phyloP scores from a whole-genome alignment of 1,140 invertebrate genomes.

The Drosophila sucinea region DNA sequence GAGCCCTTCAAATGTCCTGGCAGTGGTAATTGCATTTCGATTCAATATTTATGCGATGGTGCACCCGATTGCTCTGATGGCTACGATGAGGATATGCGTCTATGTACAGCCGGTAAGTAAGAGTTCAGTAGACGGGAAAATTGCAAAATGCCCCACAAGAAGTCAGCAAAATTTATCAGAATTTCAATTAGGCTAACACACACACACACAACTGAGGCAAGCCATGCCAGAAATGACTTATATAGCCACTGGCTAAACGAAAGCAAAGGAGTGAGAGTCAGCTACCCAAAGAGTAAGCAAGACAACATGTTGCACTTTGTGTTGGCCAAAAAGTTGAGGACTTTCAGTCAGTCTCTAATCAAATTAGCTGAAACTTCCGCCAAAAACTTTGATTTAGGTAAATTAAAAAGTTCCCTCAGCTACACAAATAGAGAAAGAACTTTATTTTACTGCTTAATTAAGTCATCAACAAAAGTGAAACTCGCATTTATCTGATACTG shows the following conservation, averaged over 20 bases:
- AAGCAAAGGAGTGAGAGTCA: not conserved
- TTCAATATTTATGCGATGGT: constrained; percentile 97
- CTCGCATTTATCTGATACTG: constrained; percentile 15
- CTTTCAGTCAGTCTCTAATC: constrained; percentile 49
- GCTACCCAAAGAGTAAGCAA: not conserved
- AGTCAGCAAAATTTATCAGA: constrained; percentile 30
- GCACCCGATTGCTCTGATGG: constrained; percentile 97
- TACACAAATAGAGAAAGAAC: not conserved
- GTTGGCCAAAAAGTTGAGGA: constrained; percentile 21
- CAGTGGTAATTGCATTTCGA: constrained; percentile 95
- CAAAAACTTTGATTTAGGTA: constrained; percentile 12
- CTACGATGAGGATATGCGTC: constrained; percentile 91
- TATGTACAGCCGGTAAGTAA: constrained; percentile 94
- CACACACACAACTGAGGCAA: too few relatives aligned
- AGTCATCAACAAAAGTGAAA: not conserved
- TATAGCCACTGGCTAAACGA: constrained; percentile 9
- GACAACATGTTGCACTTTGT: constrained; percentile 44
- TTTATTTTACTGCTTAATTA: constrained; percentile 18
- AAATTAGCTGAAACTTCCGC: constrained; percentile 34
- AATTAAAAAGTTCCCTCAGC: not conserved
- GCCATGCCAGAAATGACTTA: constrained; percentile 34
- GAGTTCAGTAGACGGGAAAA: not conserved
- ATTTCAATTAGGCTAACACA: constrained; percentile 2
- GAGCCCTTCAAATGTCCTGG: constrained; percentile 98
- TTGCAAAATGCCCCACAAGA: constrained; percentile 28